Conservation (phyloP, 2,888 invertebrate species). For the Scelioninae gen. 2 region DNA sequence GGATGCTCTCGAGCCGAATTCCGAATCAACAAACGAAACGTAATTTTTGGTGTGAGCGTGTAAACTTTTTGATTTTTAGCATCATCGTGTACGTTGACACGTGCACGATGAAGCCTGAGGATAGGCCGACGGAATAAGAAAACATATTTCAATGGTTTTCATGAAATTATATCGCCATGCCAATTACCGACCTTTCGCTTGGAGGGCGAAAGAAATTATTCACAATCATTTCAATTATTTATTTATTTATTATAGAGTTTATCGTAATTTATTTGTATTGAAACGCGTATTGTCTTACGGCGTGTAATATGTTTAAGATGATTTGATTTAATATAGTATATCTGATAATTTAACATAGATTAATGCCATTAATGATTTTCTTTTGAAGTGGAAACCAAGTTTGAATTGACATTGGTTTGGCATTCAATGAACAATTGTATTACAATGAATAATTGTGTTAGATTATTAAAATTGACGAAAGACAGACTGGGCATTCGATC, state of each 20-base stretch:
- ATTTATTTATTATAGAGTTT: constrained; percentile 50
- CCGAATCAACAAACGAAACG: no score
- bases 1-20: no score
- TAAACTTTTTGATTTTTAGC: no score
- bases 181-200: not conserved
- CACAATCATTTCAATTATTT: constrained; percentile 7
- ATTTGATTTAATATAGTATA: constrained; percentile 45
- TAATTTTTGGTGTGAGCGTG: no score
- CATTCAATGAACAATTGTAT: constrained; percentile 10
- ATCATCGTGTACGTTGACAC: no score
- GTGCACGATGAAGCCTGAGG: not conserved
- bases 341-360: constrained; percentile 8
- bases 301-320: constrained; percentile 35
- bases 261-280: constrained; percentile 40
- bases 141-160: not conserved
- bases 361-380: constrained; percentile 1
- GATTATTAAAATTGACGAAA: constrained; percentile 14
- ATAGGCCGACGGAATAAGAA: not conserved
- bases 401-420: no score
- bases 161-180: not conserved
- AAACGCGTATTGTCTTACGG: constrained; percentile 41
- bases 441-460: constrained; percentile 17
- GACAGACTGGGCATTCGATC: constrained; percentile 18
- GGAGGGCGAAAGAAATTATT: not conserved
- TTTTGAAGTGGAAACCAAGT: no score